phyloP scores from a whole-genome alignment of 2,113 vertebrate species.

The Platysternon megacephalum region DNA sequence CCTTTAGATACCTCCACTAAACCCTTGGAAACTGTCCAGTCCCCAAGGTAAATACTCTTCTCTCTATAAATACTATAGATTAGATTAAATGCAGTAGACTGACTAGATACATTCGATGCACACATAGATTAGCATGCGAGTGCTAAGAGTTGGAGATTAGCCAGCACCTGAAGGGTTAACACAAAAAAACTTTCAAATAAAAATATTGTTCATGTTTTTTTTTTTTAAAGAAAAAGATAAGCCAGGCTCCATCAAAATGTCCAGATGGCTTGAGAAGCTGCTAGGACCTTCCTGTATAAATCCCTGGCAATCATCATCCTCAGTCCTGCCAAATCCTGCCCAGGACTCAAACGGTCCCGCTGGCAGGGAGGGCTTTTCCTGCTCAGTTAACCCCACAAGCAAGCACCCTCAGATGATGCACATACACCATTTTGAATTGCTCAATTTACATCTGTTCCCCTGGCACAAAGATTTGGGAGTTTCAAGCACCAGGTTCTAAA shows the following conservation, averaged over 20 bases:
- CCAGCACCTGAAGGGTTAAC: conserved; percentile 49
- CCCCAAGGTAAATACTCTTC: too few species aligned
- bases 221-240: background rate
- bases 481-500: background rate
- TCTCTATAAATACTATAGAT: background rate
- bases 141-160: background rate
- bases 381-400: background rate
- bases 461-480: background rate
- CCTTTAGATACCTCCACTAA: too few species aligned
- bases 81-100: background rate
- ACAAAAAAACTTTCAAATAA: conserved; percentile 6
- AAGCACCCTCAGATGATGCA: accelerated
- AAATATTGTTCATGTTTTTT: background rate
- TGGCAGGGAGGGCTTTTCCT: background rate
- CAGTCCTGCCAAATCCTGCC: conserved; percentile 35
- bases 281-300: conserved; percentile 38
- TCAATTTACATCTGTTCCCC: accelerated
- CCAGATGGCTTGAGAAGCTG: conserved; percentile 54
- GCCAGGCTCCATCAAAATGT: background rate
- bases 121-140: background rate
- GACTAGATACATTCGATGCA: background rate
- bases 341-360: background rate
- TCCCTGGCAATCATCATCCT: conserved; percentile 28
- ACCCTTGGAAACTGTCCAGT: background rate
- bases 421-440: background rate